Conservation (phyloP, 2,888 invertebrate genomes). For the Saturnia japonica region DNA sequence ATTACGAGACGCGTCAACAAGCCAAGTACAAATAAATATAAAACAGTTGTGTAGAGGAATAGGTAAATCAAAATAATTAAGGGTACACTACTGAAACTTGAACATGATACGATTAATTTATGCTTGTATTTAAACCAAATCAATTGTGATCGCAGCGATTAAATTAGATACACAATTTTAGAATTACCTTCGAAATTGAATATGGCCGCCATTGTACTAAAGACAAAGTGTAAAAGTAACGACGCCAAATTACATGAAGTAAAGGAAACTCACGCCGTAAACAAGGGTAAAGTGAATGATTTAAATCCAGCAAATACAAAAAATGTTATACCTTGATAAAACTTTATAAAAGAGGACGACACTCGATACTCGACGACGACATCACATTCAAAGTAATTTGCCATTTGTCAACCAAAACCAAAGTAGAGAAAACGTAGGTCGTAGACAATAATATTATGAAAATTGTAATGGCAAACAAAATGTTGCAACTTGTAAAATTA, state of each 20-base stretch:
- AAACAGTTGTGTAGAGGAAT: conserved; percentile 24
- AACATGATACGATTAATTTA: conserved; percentile 21
- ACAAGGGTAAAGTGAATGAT: neutral
- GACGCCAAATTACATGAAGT: neutral
- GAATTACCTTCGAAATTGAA: conserved; percentile 60
- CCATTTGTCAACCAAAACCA: conserved; percentile 30
- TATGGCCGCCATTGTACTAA: conserved; percentile 66
- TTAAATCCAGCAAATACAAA: neutral
- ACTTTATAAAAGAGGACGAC: conserved; percentile 79
- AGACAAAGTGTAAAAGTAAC: conserved; percentile 30
- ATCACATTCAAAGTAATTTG: conserved; percentile 55
- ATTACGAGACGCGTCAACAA: conserved; percentile 77
- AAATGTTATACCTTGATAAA: conserved; percentile 67
- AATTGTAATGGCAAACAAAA: neutral
- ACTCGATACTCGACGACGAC: conserved; percentile 79
- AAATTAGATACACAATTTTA: conserved; percentile 55
- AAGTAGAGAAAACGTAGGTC: conserved; percentile 8
- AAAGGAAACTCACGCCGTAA: neutral
- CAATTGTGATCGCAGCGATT: conserved; percentile 56
- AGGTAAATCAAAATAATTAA: conserved; percentile 38
- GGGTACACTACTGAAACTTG: conserved; percentile 18
- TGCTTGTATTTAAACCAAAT: conserved; percentile 27
- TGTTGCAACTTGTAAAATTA: neutral
- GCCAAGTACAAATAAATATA: conserved; percentile 51
- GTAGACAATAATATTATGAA: neutral